These are phyloP conservation scores for Penaeus chinensis DNA, from an alignment of 1,140 invertebrate species.

Conservation along the genomic window DNA sequence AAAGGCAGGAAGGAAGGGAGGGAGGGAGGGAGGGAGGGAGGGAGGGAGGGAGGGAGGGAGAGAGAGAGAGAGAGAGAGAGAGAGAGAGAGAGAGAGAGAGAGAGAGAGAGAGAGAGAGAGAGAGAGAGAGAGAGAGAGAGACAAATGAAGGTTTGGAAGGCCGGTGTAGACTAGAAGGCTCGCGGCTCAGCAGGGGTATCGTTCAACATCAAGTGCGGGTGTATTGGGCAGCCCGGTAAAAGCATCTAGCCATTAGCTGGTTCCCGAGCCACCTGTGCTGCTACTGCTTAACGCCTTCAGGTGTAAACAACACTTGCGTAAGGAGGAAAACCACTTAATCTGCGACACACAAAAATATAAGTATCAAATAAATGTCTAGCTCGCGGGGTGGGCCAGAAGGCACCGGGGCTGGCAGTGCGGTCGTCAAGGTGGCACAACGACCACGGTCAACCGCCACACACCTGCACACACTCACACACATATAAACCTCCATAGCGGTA, in stretches of 20 bases:
- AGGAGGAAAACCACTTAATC: slow-evolving; percentile 44
- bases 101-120: no score
- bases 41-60: no score
- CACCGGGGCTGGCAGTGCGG: not conserved
- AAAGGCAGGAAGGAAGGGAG: not conserved
- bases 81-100: no score
- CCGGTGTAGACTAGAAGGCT: not conserved
- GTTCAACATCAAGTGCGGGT: slow-evolving; percentile 36
- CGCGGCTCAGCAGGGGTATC: slow-evolving; percentile 23
- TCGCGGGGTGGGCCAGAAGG: slow-evolving; percentile 6
- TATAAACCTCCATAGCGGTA: no score
- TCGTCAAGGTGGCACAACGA: no score
- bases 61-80: no score
- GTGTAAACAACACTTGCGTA: slow-evolving; percentile 40
- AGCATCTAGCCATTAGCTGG: slow-evolving; percentile 43
- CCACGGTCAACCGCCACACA: no score
- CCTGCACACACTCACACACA: no score
- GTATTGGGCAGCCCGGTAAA: slow-evolving; percentile 29
- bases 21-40: not conserved
- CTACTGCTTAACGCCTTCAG: slow-evolving; percentile 24
- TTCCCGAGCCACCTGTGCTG: slow-evolving; percentile 27
- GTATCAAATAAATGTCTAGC: slow-evolving; percentile 28
- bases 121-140: not conserved
- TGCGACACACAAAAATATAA: slow-evolving; percentile 32
- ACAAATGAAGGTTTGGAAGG: not conserved